A percentile compares a stretch with the other conserved stretches of the same genome.
Evolutionary conservation across 2,797 vertebrate genomes (phyloP).

Genomic region (Sparidentex hasta): DNA sequence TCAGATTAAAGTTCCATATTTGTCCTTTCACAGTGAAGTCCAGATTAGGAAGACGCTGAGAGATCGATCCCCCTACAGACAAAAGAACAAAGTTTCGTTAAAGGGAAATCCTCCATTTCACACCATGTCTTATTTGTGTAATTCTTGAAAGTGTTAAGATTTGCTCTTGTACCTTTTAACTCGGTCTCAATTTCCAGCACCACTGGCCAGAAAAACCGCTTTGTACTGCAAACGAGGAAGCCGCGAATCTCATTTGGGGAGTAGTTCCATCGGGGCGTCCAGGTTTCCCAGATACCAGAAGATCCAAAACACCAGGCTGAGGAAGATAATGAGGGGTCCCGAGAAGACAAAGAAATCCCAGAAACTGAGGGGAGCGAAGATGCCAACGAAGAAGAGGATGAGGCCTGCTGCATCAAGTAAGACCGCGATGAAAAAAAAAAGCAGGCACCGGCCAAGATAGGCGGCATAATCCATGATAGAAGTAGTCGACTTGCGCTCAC

Average conservation of each 20-base stretch:
- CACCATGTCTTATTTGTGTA: background rate
- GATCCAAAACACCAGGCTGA: conserved; percentile 88
- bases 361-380: conserved; percentile 76
- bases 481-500: background rate
- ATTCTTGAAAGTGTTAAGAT: background rate
- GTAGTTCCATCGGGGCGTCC: conserved; percentile 69
- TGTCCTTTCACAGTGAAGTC: too few relatives aligned
- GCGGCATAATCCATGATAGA: conserved; percentile 67
- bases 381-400: conserved; percentile 83
- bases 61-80: background rate
- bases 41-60: background rate
- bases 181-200: background rate
- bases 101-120: background rate
- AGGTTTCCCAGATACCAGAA: conserved; percentile 89
- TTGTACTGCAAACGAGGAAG: conserved; percentile 7
- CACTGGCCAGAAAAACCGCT: background rate
- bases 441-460: conserved; percentile 67
- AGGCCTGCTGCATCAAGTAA: conserved; percentile 81
- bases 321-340: conserved; percentile 82
- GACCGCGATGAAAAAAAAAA: conserved; percentile 77
- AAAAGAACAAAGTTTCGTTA: background rate
- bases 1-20: background rate
- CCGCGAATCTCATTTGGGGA: conserved; percentile 21
- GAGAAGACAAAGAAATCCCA: conserved; percentile 89
- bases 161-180: conserved; percentile 12